Base-by-base conservation (phyloP, 2,797 vertebrate species). In the Selene dorsalis region DNA sequence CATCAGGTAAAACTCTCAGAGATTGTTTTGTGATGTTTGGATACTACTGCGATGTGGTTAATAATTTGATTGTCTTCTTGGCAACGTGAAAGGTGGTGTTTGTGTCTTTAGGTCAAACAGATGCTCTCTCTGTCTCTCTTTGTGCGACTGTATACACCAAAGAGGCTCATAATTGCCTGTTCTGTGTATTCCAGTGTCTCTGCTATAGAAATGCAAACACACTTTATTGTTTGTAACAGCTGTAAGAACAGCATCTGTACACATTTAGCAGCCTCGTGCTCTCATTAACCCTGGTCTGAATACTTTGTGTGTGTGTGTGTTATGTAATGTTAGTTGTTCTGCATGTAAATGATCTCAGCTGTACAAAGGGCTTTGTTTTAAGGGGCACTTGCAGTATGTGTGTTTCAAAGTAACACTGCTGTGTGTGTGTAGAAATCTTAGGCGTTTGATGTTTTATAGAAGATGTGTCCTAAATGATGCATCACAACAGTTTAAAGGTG, bases 311-410 rank as follows among this genome's bases (percentile, higher is more conserved):
- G 68, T 30, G 39, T 89, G 60, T 83, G 75, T 83, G 50, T 92
- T 89, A 87, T 82, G 86, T 90, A 85, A 91, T 91, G 82, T 88
- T 75, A 86, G 88, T 89, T 89, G 89, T 91, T 90, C 71, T 88
- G 91, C 79, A 93, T 94, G 87, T 91, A 87, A 93, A 93, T 91
- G 84, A 89, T 91, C 85, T 81, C 30, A 67, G 71, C 86, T 85
- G 73, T 77, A 93, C 90, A 93, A 91, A 90, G 87, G 86, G 82
- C 90, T 91, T 93, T 93, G 91, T 93, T 89, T 88, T 87, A 74
- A 86, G 75, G 62, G 62, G 55, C 50, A 65, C 60, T 83, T 82
- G 80, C 39, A n/a, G 60, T 13, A 43, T 55, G 38, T 58, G 57
- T 64, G 59, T 59, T 59, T 62, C 17, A 74, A 64, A 74, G 55